Evolutionary conservation across 1,140 invertebrate genomes (phyloP).

Genomic region (Phortica variegata): DNA sequence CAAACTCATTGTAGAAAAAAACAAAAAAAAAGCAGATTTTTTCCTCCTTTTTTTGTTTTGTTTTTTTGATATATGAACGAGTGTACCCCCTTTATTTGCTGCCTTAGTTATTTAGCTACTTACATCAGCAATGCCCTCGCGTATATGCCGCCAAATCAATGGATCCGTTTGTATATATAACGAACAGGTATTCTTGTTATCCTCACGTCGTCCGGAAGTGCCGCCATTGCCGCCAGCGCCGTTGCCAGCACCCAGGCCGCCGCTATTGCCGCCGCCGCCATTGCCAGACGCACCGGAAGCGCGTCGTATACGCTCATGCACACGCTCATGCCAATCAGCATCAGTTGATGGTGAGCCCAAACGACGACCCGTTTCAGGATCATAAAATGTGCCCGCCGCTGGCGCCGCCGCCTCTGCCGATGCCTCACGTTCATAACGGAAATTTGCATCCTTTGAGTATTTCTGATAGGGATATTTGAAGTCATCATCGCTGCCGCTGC

Average conservation of each 20-base stretch:
- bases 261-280: slow-evolving; percentile 40
- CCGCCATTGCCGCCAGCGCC: slow-evolving; percentile 46
- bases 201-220: slow-evolving; percentile 64
- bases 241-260: slow-evolving; percentile 60
- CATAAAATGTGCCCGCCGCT: slow-evolving; percentile 46
- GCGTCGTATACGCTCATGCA: slow-evolving; percentile 49
- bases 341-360: slow-evolving; percentile 34
- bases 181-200: slow-evolving; percentile 84
- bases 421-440: slow-evolving; percentile 6
- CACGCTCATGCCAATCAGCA: slow-evolving; percentile 47
- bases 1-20: neutral
- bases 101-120: slow-evolving; percentile 43
- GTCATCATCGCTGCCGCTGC: slow-evolving; percentile 43
- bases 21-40: slow-evolving; percentile 1
- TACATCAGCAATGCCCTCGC: slow-evolving; percentile 69
- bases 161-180: slow-evolving; percentile 98
- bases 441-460: slow-evolving; percentile 57
- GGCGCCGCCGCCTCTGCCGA: too few species aligned
- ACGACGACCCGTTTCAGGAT: slow-evolving; percentile 42
- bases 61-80: slow-evolving; percentile 24
- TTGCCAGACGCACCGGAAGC: slow-evolving; percentile 59
- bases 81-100: slow-evolving; percentile 4
- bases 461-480: slow-evolving; percentile 56
- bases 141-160: slow-evolving; percentile 91
- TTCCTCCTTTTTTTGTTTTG: slow-evolving; percentile 20